These are phyloP conservation scores for Cerastis leucographa DNA, from an alignment of 2,888 invertebrate genomes.

Conservation along the genomic window DNA sequence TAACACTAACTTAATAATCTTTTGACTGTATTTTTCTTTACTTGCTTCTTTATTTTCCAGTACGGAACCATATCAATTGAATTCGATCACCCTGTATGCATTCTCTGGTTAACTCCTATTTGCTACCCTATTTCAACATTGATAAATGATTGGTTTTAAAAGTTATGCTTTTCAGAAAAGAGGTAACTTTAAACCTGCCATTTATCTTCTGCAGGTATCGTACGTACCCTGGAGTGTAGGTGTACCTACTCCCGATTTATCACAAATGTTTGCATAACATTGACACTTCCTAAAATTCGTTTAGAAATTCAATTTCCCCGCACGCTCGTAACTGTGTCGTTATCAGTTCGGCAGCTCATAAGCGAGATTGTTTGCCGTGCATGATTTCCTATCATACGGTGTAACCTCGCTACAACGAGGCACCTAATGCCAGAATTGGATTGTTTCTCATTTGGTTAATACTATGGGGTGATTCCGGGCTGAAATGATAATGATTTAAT, in stretches of 20 bases:
- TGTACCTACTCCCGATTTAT: conserved; percentile 43
- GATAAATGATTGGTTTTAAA: background rate
- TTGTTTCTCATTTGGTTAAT: conserved; percentile 54
- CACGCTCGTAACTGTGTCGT: conserved; percentile 72
- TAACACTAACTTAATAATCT: background rate
- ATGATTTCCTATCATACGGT: conserved; percentile 64
- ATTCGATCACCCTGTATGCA: background rate
- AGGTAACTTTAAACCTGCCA: background rate
- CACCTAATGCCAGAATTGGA: conserved; percentile 62
- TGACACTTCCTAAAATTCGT: conserved; percentile 67
- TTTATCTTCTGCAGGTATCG: conserved; percentile 23
- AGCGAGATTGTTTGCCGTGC: conserved; percentile 74
- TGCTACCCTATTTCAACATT: background rate
- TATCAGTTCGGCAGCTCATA: conserved; percentile 78
- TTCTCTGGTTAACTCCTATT: background rate
- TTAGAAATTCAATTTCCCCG: conserved; percentile 78
- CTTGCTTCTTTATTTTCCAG: background rate
- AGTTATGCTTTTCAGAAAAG: background rate
- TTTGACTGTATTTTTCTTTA: background rate
- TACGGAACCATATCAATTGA: background rate
- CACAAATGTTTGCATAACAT: conserved; percentile 52
- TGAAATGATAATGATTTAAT: background rate
- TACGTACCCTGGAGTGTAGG: conserved; percentile 3
- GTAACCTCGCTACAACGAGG: conserved; percentile 45
- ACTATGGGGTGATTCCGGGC: background rate